Conservation (phyloP, 1,140 invertebrate species). For the Galleria mellonella region DNA sequence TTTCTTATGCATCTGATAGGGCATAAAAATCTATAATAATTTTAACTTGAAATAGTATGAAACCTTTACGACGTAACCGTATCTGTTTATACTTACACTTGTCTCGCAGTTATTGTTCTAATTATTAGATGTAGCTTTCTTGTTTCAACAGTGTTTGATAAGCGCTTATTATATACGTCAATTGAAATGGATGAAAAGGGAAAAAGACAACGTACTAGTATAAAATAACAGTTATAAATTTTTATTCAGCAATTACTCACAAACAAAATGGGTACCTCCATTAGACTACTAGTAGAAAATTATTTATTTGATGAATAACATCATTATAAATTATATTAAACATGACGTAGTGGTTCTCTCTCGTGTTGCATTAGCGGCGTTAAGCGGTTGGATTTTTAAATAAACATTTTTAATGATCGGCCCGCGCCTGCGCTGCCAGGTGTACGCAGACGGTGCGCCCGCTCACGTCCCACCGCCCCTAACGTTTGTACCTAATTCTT, state of each 20-base stretch:
- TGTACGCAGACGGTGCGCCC: conserved; percentile 58
- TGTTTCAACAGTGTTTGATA: no score
- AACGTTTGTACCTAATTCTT: conserved; percentile 39
- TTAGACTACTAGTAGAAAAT: neutral
- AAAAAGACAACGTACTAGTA: neutral
- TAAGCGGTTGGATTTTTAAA: conserved; percentile 73
- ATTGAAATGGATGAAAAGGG: no score
- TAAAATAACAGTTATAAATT: neutral
- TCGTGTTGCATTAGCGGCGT: conserved; percentile 32
- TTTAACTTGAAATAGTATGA: no score
- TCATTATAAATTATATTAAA: neutral
- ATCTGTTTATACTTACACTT: no score
- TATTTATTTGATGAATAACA: neutral
- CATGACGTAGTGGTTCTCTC: conserved; percentile 25
- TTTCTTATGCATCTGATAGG: no score
- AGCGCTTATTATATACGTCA: no score
- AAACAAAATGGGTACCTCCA: neutral
- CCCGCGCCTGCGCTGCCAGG: conserved; percentile 58
- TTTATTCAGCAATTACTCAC: no score
- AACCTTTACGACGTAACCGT: no score
- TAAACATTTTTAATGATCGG: conserved; percentile 73
- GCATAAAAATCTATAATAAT: no score
- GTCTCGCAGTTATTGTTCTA: no score
- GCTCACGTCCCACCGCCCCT: conserved; percentile 22
- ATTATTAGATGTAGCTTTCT: no score